Percentiles rank a stretch among this genome's conserved stretches.
Evolutionary conservation across 2,888 invertebrate species (phyloP).

Genomic region (Cryptocephalus primarius): DNA sequence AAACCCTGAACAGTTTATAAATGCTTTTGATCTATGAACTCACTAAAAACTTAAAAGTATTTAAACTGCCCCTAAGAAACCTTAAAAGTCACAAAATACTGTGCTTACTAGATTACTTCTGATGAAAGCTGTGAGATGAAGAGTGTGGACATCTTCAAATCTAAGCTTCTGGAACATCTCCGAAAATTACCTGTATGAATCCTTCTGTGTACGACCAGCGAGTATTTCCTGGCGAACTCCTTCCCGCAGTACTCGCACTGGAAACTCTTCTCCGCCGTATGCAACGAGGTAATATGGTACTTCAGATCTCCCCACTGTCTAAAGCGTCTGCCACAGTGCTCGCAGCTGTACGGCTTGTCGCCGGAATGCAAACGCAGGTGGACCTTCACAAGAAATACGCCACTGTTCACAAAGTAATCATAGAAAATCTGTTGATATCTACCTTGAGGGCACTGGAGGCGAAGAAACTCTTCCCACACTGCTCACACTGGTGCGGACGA

Average conservation of each 20-base stretch:
- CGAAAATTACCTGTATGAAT: constrained; percentile 20
- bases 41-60: too few species aligned
- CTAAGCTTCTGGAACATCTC: too few species aligned
- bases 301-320: constrained; percentile 83
- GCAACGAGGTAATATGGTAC: constrained; percentile 74
- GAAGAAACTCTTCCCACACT: constrained; percentile 75
- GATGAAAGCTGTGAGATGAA: too few species aligned
- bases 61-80: too few species aligned
- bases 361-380: constrained; percentile 74
- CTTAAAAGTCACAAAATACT: too few species aligned
- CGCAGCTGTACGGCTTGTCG: constrained; percentile 76
- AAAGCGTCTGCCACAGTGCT: constrained; percentile 66
- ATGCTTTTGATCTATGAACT: too few species aligned
- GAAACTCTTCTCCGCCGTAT: constrained; percentile 69
- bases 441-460: constrained; percentile 67
- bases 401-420: too few species aligned
- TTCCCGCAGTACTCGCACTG: constrained; percentile 86
- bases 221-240: constrained; percentile 80
- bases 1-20: too few species aligned
- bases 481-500: constrained; percentile 64
- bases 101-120: too few species aligned
- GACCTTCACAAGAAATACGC: constrained; percentile 32
- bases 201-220: constrained; percentile 70
- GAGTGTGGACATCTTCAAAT: too few species aligned
- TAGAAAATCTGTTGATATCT: neutral